Base-by-base conservation (phyloP, 2,113 vertebrate genomes). In the Zapornia atra region DNA sequence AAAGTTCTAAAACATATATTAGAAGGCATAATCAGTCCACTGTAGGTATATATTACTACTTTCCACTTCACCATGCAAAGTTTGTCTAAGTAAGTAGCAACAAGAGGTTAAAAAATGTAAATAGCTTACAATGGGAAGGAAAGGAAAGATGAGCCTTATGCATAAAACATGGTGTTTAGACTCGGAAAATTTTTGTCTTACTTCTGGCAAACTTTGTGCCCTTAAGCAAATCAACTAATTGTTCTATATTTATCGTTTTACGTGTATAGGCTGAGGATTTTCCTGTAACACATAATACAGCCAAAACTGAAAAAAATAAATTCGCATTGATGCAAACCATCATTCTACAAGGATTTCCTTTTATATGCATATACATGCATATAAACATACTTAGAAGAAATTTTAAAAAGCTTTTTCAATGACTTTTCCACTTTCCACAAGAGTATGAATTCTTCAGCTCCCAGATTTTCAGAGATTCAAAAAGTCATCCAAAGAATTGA, bases 71-170 rank as follows among this genome's bases (percentile, higher is more conserved):
- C 20, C 19, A 14, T 46, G 26, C n/a, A 66, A 53, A 94, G 18
- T 85, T 92, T 31, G 42, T 94, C 28, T 86, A 73, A 94, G 51
- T n/a, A 36, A 96, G 66, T 88, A 64, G 6, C 5, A 71, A 63
- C 13, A 51, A 60, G 56, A 70, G 42, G 8, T 61, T 59, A 86
- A 54, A 90, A 89, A 38, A 50, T 10, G 8, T 88, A 80, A 95
- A 95, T 87, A 92, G 66, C 66, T 94, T 96, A 90, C 44, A 75
- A 92, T 64, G 8, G 11, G 17, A 92, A 94, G 48, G 44, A 92
- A 76, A 38, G 8, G 69, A 56, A 51, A 48, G 1, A 34, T 15
- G 0, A 59, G 28, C 36, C 17, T 65, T 40, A 18, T 34, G 11
- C 15, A 56, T 48, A 83, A 93, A 82, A 29, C 5, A 18, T 26